These are phyloP conservation scores for Cavia aperea DNA, from an alignment of 2,113 vertebrate genomes.

Conservation along the genomic window DNA sequence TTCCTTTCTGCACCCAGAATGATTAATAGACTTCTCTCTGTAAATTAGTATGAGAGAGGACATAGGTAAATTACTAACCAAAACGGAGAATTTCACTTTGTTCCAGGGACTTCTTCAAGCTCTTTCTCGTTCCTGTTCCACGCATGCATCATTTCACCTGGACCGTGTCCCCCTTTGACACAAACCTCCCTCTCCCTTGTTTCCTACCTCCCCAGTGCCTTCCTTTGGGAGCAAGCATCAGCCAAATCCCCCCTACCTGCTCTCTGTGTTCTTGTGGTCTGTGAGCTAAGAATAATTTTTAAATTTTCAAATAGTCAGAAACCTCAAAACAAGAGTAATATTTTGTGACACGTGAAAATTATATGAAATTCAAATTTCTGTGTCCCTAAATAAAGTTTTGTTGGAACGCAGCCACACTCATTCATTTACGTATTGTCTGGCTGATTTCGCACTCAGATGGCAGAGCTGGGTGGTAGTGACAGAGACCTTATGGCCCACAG, in stretches of 20 bases:
- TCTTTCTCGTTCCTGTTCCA: neutral
- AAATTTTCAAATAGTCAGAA: neutral
- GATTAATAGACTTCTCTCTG: constrained; percentile 77
- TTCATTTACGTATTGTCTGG: neutral
- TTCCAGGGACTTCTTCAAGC: constrained; percentile 61
- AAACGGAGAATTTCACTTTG: constrained; percentile 72
- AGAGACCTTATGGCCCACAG: neutral
- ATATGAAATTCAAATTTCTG: constrained; percentile 29
- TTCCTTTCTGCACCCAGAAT: constrained; percentile 68
- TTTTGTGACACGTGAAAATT: constrained; percentile 30
- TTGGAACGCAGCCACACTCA: neutral
- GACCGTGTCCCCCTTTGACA: neutral
- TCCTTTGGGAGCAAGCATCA: neutral
- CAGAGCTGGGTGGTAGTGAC: neutral
- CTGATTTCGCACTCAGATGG: neutral
- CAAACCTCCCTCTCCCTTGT: too few species aligned
- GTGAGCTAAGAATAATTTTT: neutral
- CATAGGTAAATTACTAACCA: constrained; percentile 73
- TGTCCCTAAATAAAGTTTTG: constrained; percentile 39
- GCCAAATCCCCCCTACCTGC: too few species aligned
- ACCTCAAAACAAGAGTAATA: constrained; percentile 25
- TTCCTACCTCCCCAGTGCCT: neutral
- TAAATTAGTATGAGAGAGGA: constrained; percentile 73
- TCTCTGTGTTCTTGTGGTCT: neutral
- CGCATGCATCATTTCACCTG: constrained; percentile 34